Evolutionary conservation across 2,797 vertebrate genomes (phyloP).

Genomic region (Astyanax mexicanus): DNA sequence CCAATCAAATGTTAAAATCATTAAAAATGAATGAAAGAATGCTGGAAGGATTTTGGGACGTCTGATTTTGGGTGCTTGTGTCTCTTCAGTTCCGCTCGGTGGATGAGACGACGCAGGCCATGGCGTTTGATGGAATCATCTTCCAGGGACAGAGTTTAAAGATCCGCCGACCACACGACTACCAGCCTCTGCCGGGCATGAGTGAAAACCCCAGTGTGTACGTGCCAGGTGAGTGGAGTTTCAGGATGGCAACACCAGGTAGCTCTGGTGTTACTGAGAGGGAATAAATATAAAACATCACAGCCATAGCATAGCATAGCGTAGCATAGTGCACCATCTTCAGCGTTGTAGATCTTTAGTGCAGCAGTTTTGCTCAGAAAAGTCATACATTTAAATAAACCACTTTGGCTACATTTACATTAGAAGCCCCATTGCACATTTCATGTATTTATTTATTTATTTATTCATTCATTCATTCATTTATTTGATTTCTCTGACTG

Average conservation of each 20-base stretch:
- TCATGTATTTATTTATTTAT: too few relatives aligned
- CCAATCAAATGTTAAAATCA: too few relatives aligned
- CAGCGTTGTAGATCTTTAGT: not conserved
- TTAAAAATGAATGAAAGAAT: too few relatives aligned
- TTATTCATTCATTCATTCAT: too few relatives aligned
- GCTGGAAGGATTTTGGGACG: too few relatives aligned
- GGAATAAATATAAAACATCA: too few relatives aligned
- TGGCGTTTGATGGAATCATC: conserved; percentile 95
- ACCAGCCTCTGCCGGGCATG: conserved; percentile 93
- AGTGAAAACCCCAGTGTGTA: conserved; percentile 94
- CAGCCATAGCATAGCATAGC: too few relatives aligned
- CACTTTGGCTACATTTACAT: too few relatives aligned
- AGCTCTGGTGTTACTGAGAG: not conserved
- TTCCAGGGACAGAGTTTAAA: conserved; percentile 95
- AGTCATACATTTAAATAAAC: too few relatives aligned
- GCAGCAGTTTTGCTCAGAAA: too few relatives aligned
- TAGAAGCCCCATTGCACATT: too few relatives aligned
- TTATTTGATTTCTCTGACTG: too few relatives aligned
- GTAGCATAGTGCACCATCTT: not conserved
- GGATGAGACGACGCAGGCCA: conserved; percentile 94
- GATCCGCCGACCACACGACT: conserved; percentile 93
- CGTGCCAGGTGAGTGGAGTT: conserved; percentile 88
- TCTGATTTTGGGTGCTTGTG: not conserved
- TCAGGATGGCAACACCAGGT: not conserved
- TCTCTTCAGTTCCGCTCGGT: conserved; percentile 89